Evolutionary conservation across 2,888 invertebrate genomes (phyloP).

Genomic region (Thecophora atra): DNA sequence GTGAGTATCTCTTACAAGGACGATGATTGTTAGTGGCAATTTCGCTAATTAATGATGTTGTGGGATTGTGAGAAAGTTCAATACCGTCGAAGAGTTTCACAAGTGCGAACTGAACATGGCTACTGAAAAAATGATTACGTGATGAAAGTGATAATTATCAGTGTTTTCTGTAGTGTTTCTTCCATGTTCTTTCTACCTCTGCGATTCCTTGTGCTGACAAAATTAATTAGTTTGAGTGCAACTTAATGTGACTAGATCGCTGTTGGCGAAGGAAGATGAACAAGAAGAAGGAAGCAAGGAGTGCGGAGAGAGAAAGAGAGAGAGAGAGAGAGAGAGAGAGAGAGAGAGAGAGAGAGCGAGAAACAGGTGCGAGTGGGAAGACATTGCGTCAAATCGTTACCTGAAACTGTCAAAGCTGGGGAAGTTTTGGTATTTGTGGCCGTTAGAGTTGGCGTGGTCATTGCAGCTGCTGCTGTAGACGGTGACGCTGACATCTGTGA

Average conservation of each 20-base stretch:
- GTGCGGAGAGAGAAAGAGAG: not conserved
- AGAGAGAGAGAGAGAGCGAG: not conserved
- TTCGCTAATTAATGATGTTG: too few species aligned
- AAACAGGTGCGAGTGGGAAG: not conserved
- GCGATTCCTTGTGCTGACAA: not conserved
- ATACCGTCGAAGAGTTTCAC: too few species aligned
- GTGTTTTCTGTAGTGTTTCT: too few species aligned
- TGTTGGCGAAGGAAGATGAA: not conserved
- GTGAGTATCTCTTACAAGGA: too few species aligned
- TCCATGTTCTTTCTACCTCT: too few species aligned
- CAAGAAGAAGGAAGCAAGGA: not conserved
- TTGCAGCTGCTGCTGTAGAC: conserved; percentile 33
- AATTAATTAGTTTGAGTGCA: conserved; percentile 9
- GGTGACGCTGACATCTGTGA: conserved; percentile 32
- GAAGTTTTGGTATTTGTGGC: conserved; percentile 40
- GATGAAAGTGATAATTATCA: too few species aligned
- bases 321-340: not conserved
- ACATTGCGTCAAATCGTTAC: conserved; percentile 38
- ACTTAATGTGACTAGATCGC: not conserved
- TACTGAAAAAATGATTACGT: too few species aligned
- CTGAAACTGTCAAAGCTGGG: conserved; percentile 44
- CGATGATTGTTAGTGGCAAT: too few species aligned
- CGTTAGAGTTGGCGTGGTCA: conserved; percentile 38
- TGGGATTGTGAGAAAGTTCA: too few species aligned
- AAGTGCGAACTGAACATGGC: too few species aligned